Conservation (phyloP, 2,797 vertebrate genomes). For the Paedocypris micromegethes region DNA sequence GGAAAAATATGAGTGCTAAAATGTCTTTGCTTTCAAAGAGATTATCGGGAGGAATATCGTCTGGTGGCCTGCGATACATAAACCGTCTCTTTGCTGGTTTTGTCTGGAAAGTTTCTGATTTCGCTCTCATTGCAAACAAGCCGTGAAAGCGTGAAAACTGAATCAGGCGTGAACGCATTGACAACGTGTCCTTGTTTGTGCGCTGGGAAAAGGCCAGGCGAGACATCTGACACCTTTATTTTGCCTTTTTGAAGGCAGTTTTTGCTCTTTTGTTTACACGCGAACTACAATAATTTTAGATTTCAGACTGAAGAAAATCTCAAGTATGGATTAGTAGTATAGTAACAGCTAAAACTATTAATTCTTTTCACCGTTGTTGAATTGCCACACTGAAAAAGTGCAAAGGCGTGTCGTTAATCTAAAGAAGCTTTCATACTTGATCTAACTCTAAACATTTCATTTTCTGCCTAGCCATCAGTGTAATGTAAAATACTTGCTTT, state of each 20-base stretch:
- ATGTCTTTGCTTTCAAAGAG: constrained; percentile 8
- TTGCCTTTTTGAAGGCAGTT: not conserved
- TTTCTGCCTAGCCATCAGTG: too few species aligned
- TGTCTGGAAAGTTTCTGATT: constrained; percentile 16
- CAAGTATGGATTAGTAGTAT: too few species aligned
- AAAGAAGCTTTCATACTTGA: too few species aligned
- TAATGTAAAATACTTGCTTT: too few species aligned
- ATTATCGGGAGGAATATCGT: constrained; percentile 11
- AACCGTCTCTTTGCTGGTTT: constrained; percentile 26
- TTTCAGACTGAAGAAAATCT: too few species aligned
- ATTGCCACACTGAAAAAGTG: too few species aligned
- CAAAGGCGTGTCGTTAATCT: too few species aligned
- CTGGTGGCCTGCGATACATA: constrained; percentile 15
- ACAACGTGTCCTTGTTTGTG: constrained; percentile 15
- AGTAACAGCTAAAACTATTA: too few species aligned
- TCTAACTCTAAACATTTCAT: too few species aligned
- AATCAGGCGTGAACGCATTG: constrained; percentile 3
- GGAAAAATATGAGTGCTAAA: not conserved
- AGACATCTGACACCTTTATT: not conserved
- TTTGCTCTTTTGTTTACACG: too few species aligned
- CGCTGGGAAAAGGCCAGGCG: constrained; percentile 1
- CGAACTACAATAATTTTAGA: too few species aligned
- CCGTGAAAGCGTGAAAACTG: constrained; percentile 1
- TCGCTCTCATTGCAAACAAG: constrained; percentile 30
- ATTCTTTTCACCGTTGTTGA: too few species aligned